Percentiles rank a stretch among this genome's conserved stretches.
These are phyloP conservation scores for Promerops cafer DNA, from an alignment of 2,113 vertebrate genomes.

Conservation along the genomic window DNA sequence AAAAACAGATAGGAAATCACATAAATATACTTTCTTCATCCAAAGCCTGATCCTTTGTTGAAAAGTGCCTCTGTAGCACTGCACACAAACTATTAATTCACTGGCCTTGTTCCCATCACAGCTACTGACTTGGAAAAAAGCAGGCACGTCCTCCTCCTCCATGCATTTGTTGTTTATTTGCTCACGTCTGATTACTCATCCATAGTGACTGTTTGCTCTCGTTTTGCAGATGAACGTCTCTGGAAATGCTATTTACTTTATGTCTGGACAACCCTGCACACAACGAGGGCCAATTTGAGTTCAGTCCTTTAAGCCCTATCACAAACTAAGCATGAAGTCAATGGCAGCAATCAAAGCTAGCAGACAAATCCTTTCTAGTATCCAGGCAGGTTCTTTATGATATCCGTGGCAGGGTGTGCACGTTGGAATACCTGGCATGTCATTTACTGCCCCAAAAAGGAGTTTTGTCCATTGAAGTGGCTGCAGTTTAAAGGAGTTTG, in stretches of 20 bases:
- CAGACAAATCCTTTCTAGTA: not conserved
- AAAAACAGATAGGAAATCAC: not conserved
- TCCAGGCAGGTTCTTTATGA: not conserved
- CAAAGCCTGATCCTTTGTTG: not conserved
- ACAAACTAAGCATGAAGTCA: not conserved
- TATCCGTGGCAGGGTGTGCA: not conserved
- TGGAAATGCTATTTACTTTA: conserved; percentile 9
- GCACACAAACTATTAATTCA: not conserved
- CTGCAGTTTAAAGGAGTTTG: not conserved
- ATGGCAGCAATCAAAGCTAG: not conserved
- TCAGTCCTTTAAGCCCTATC: not conserved
- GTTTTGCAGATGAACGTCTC: not conserved
- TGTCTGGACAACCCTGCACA: not conserved
- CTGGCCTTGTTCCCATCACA: not conserved
- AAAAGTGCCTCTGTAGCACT: not conserved
- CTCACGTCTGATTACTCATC: conserved; percentile 31
- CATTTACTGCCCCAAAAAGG: not conserved
- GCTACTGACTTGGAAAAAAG: not conserved
- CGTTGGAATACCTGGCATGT: not conserved
- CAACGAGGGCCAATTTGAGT: not conserved
- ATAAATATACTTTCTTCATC: not conserved
- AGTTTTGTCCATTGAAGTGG: not conserved
- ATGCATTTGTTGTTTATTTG: not conserved
- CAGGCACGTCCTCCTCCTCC: not conserved
- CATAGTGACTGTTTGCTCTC: not conserved